Percentiles rank a stretch among this genome's conserved stretches.
Evolutionary conservation across 2,888 invertebrate species (phyloP).

Genomic region (Diplazon laetatorius): DNA sequence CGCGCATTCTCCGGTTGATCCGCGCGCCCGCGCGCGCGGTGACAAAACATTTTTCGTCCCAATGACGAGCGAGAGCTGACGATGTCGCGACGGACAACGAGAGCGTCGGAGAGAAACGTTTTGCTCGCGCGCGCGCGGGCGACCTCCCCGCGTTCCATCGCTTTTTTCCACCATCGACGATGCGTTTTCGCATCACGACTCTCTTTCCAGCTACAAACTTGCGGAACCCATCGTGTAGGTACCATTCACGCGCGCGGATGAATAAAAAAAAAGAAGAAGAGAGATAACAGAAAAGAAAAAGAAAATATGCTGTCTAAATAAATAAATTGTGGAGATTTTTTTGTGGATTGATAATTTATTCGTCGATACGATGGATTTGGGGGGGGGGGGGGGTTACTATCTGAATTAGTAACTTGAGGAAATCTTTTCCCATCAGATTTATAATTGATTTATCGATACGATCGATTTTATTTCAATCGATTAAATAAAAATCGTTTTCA

Average conservation of each 20-base stretch:
- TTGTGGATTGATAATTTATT: background rate
- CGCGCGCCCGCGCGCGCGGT: too few species aligned
- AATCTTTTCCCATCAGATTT: too few species aligned
- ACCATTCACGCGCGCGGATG: too few species aligned
- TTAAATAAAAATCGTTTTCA: too few species aligned
- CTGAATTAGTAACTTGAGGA: too few species aligned
- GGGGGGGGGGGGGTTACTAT: too few species aligned
- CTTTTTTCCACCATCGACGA: slow-evolving; percentile 6
- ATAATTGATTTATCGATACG: too few species aligned
- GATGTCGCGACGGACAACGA: slow-evolving; percentile 22
- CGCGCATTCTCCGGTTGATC: slow-evolving; percentile 40
- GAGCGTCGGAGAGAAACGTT: slow-evolving; percentile 8
- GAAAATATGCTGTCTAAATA: too few species aligned
- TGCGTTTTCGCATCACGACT: background rate
- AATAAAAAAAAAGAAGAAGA: too few species aligned
- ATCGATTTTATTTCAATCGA: too few species aligned
- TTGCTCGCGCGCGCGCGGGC: slow-evolving; percentile 11
- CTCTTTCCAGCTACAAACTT: background rate
- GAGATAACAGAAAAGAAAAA: too few species aligned
- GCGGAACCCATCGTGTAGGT: background rate
- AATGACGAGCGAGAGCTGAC: slow-evolving; percentile 23
- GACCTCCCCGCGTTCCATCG: slow-evolving; percentile 16
- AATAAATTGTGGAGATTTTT: background rate
- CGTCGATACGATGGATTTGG: too few species aligned
- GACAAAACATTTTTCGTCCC: slow-evolving; percentile 34